phyloP scores from a whole-genome alignment of 2,797 vertebrate genomes.

The Taenioides sp. region DNA sequence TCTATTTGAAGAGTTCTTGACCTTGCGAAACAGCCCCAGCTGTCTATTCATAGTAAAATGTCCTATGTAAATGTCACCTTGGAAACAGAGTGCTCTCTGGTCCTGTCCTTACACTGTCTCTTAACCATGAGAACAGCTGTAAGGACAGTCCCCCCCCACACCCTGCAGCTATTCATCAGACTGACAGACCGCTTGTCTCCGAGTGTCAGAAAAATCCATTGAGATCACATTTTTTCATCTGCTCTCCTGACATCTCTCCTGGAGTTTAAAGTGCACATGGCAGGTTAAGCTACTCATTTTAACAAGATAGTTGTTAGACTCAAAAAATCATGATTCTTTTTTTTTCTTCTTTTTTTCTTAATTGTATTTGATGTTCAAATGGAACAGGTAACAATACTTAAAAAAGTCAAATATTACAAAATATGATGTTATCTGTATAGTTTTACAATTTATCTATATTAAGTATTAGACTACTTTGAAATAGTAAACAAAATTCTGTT shows the following conservation, averaged over 20 bases:
- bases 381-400: no score
- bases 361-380: no score
- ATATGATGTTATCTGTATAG: no score
- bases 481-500: no score
- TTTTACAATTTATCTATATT: no score
- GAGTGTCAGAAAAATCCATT: conserved; percentile 44
- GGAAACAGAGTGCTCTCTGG: conserved; percentile 2
- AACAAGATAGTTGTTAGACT: no score
- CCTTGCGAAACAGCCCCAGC: conserved; percentile 37
- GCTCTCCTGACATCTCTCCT: conserved; percentile 28
- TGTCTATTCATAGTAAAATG: conserved; percentile 23
- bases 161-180: conserved; percentile 3
- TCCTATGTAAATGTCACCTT: conserved; percentile 26
- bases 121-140: conserved; percentile 9
- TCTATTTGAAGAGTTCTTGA: conserved; percentile 34
- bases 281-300: no score
- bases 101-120: background rate
- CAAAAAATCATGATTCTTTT: no score
- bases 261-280: background rate
- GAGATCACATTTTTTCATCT: conserved; percentile 46
- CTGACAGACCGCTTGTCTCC: conserved; percentile 20
- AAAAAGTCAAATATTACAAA: no score
- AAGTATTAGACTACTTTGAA: no score
- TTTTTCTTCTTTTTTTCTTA: no score
- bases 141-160: background rate